Base-by-base conservation (phyloP, 2,888 invertebrate genomes). In the Yponomeuta malinellus region DNA sequence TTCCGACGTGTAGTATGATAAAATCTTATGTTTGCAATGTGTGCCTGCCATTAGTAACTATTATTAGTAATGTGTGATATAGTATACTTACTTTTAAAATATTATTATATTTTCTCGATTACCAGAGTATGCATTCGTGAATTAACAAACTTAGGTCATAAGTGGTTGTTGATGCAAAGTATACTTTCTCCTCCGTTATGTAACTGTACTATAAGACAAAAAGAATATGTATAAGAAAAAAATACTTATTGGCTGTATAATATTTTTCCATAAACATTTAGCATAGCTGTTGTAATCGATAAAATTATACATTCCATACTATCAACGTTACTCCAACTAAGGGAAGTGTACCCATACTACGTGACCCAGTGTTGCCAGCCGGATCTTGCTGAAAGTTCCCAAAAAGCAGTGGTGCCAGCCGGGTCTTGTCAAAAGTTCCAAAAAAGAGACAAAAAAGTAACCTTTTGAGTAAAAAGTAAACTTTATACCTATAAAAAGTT, bases 41-140 rank as follows among this genome's bases (percentile, higher is more conserved):
- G 52, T 59, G 52, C 52, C 52, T 59, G 52, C 52, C 52, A 59
- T 59, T 59, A 15, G 52, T 59, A 59, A 59, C 52, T 59, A 59
- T 59, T 59, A 15, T 12, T 59, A 59, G 52, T 59, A 59, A 59
- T 59, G 52, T 59, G 52, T 59, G 52, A 59, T 59, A 59, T 59
- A 59, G 52, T 59, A 59, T 59, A 59, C 52, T 15, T 59, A 59
- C 52, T 59, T 59, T 1, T 15, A 15, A 59, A 59, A 59, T 59
- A 8, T 43, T 59, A 8, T 43, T 43, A 43, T 59, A 59, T 59
- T 12, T 15, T 59, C 1, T 59, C 15, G 52, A 59, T 5, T 59
- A 59, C 12, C 52, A 59, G 52, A 59, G 15, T 59, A 59, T 59
- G 15, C 52, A 59, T 12, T 59, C 52, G 15, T 15, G 3, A 59